These are phyloP conservation scores for Pyralis farinalis DNA, from an alignment of 2,888 invertebrate species.

Conservation along the genomic window DNA sequence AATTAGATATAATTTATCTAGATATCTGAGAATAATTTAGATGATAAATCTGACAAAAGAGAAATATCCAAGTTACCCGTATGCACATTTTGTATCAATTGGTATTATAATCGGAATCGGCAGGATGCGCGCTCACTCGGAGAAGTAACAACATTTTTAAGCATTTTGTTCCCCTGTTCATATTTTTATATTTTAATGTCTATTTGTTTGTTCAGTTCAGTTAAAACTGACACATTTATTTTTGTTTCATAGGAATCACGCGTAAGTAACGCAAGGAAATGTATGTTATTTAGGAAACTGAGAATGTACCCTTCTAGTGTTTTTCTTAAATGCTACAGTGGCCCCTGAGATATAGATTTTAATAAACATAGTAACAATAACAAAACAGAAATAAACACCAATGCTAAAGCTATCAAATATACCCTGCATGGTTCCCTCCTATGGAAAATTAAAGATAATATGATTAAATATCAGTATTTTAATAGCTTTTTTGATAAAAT, in stretches of 20 bases:
- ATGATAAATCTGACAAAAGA: no score
- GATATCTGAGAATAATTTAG: no score
- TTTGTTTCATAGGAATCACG: slow-evolving; percentile 81
- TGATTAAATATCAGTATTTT: slow-evolving; percentile 10
- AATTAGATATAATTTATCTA: no score
- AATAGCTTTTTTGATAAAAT: slow-evolving; percentile 22
- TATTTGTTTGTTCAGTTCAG: slow-evolving; percentile 34
- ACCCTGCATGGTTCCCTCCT: slow-evolving; percentile 19
- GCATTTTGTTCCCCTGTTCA: slow-evolving; percentile 17
- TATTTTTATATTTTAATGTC: slow-evolving; percentile 25
- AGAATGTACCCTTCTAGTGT: slow-evolving; percentile 60
- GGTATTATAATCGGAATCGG: no score
- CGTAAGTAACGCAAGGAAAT: slow-evolving; percentile 69
- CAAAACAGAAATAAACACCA: slow-evolving; percentile 3
- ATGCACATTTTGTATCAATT: no score
- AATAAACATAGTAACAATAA: slow-evolving; percentile 24
- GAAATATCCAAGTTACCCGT: no score
- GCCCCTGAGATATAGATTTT: slow-evolving; percentile 30
- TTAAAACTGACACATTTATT: slow-evolving; percentile 63
- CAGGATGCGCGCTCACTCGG: no score
- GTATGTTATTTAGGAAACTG: slow-evolving; percentile 55
- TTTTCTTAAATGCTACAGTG: slow-evolving; percentile 32
- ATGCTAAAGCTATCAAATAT: slow-evolving; percentile 6
- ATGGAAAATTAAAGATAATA: slow-evolving; percentile 9
- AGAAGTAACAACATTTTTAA: slow-evolving; percentile 8